phyloP scores from a whole-genome alignment of 2,888 invertebrate genomes.

The Phragmatobia fuliginosa region DNA sequence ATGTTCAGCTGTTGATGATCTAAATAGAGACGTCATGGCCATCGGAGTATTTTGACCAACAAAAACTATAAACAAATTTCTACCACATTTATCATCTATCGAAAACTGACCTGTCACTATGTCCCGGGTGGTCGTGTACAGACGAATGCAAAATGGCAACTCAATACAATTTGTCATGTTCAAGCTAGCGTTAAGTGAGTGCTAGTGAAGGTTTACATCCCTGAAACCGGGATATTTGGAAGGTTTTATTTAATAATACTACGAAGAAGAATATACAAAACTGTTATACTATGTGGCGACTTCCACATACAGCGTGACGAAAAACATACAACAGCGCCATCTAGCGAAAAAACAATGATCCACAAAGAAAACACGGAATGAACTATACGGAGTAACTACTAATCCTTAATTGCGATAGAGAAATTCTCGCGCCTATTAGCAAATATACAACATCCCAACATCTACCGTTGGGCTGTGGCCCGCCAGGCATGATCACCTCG shows the following conservation, averaged over 20 bases:
- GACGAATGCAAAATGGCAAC: constrained; percentile 53
- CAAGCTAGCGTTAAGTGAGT: constrained; percentile 28
- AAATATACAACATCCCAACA: no score
- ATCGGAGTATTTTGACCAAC: not conserved
- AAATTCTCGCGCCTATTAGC: no score
- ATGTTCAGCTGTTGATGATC: not conserved
- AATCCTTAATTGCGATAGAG: no score
- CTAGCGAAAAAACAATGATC: no score
- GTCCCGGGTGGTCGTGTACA: constrained; percentile 30
- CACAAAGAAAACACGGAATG: no score
- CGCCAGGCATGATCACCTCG: no score
- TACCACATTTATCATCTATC: constrained; percentile 31
- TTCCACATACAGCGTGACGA: no score
- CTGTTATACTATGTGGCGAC: fast-evolving
- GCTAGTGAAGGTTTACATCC: constrained; percentile 39
- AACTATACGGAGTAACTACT: no score
- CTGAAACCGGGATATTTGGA: constrained; percentile 24
- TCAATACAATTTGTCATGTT: constrained; percentile 52
- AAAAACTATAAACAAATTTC: constrained; percentile 26
- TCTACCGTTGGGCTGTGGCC: no score
- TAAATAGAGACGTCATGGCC: not conserved
- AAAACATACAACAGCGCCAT: no score
- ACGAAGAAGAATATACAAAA: not conserved
- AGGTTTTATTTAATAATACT: not conserved
- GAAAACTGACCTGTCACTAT: constrained; percentile 39